Evolutionary conservation across 2,797 vertebrate species (phyloP), one percentile per base, ranked within the genome.

Genomic region (Otolemur crassicaudatus): DNA sequence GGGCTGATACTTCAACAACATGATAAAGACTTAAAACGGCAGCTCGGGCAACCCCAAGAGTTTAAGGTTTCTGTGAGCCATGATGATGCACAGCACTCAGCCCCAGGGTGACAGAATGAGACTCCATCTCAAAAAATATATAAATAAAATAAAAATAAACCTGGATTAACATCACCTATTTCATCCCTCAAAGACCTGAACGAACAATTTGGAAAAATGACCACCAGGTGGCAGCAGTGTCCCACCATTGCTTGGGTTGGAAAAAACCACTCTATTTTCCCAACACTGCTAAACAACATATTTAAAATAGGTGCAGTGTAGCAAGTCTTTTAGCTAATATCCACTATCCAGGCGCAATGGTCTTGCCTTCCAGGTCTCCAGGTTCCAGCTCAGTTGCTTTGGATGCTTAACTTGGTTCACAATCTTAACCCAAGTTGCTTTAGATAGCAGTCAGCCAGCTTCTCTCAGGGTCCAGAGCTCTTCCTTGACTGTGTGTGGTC

Each of bases 211-310:
- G 46, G 43, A 6, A 0, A 67, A 40, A 1, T 46, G 58, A 25
- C 96, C 97, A 96, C 85, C 22, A 95, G 95, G 75, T 43, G 97
- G 92, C 85, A 92, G 88, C 34, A 82, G 53, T 46, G 40, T 46
- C 17, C n/a, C 53, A 34, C 9, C 29, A 17, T 82, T 61, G 79
- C 46, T 87, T 60, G 86, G 53, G n/a, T 8, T 5, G 34, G 34
- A 23, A 9, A 29, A 69, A 81, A 58, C 3, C 67, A 81, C 60
- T 2, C 4, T 7, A 76, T 34, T 20, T 80, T 80, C 58, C 65
- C n/a, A 81, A 19, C 13, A 5, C 34, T 58, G 27, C n/a, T 83
- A 67, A 81, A 56, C 40, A 72, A 46, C 25, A 5, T 22, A 34
- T 29, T 22, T 83, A 7, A 89, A 70, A 82, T 25, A 19, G 20